These are phyloP conservation scores for Achatina immaculata DNA, from an alignment of 1,140 invertebrate species.

Conservation along the genomic window DNA sequence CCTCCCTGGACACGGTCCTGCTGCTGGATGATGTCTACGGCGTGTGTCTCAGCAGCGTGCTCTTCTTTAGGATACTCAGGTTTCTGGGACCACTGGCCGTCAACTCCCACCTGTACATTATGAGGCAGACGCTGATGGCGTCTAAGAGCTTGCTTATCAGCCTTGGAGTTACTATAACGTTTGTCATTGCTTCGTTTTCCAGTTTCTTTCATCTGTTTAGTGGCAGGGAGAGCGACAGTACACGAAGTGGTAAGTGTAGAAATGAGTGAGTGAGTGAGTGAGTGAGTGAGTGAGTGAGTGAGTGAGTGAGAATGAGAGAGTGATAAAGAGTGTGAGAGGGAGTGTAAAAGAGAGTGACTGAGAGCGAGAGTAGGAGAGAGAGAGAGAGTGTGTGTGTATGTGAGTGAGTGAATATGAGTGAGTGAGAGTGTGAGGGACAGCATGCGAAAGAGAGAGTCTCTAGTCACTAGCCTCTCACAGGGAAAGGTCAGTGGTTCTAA, in stretches of 20 bases:
- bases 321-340: too few species aligned
- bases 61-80: constrained; percentile 43
- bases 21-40: constrained; percentile 42
- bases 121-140: constrained; percentile 37
- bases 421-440: too few species aligned
- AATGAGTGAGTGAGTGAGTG: too few species aligned
- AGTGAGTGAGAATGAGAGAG: too few species aligned
- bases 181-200: constrained; percentile 41
- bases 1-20: constrained; percentile 42
- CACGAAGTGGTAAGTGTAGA: constrained; percentile 4
- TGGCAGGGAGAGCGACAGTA: not conserved
- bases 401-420: too few species aligned
- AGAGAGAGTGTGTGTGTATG: too few species aligned
- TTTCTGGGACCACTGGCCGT: constrained; percentile 45
- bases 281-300: too few species aligned
- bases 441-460: too few species aligned
- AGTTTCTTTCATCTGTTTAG: constrained; percentile 36
- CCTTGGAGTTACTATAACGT: constrained; percentile 26
- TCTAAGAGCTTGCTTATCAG: constrained; percentile 19
- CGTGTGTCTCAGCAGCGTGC: constrained; percentile 22
- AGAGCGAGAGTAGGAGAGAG: too few species aligned
- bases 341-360: too few species aligned
- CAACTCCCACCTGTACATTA: constrained; percentile 46
- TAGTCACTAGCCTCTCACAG: too few species aligned
- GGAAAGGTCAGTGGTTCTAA: too few species aligned